A percentile compares a stretch with the other conserved stretches of the same genome.
These are phyloP conservation scores for Pseudochaenichthys georgianus DNA, from an alignment of 2,797 vertebrate genomes.

Conservation along the genomic window DNA sequence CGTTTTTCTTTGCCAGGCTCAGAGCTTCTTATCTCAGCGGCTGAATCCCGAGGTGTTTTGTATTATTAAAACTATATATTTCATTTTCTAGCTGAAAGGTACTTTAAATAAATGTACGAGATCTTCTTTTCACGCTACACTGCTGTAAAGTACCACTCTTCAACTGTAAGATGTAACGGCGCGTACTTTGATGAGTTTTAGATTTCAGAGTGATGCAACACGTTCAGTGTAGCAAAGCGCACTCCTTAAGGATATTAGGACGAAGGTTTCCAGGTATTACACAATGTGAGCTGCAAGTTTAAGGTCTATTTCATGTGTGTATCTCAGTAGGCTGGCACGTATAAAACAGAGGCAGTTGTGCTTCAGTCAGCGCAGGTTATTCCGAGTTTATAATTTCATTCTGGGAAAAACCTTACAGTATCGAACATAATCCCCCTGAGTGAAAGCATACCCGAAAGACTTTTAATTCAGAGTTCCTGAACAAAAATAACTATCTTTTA, in stretches of 20 bases:
- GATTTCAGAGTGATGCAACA: slow-evolving; percentile 66
- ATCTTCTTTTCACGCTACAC: slow-evolving; percentile 40
- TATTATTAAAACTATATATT: slow-evolving; percentile 80
- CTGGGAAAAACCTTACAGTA: slow-evolving; percentile 73
- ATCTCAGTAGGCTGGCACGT: slow-evolving; percentile 48
- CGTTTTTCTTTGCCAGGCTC: slow-evolving; percentile 56
- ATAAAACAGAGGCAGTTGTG: slow-evolving; percentile 48
- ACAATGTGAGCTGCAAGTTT: slow-evolving; percentile 59
- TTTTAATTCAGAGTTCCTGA: slow-evolving; percentile 83
- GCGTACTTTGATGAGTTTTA: slow-evolving; percentile 51
- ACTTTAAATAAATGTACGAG: slow-evolving; percentile 76
- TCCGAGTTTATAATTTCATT: slow-evolving; percentile 75
- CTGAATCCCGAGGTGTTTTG: slow-evolving; percentile 73
- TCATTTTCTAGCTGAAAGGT: slow-evolving; percentile 73
- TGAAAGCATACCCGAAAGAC: slow-evolving; percentile 79
- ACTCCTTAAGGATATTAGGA: slow-evolving; percentile 59
- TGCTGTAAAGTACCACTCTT: slow-evolving; percentile 37
- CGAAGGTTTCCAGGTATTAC: slow-evolving; percentile 66
- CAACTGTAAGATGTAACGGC: slow-evolving; percentile 64
- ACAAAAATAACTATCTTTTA: slow-evolving; percentile 86
- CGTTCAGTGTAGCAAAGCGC: slow-evolving; percentile 37
- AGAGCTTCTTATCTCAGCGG: slow-evolving; percentile 68
- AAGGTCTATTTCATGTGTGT: slow-evolving; percentile 55
- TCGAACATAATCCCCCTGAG: slow-evolving; percentile 81
- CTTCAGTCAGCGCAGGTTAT: slow-evolving; percentile 65